Evolutionary conservation across 2,888 invertebrate genomes (phyloP).

Genomic region (Pseudeuparius sepicola): DNA sequence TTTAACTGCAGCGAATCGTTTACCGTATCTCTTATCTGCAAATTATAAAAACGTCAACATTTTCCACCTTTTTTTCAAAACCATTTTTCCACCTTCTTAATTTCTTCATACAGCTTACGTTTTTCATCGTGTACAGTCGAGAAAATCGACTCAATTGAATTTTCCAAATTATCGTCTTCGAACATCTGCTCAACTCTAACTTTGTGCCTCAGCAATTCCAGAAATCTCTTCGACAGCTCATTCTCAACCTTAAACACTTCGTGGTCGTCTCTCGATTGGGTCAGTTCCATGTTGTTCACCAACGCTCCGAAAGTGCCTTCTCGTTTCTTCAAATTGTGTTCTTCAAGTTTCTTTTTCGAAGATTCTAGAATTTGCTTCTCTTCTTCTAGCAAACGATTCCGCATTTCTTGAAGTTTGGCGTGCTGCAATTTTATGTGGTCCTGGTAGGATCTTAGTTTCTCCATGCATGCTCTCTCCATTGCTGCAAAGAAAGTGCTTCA

Average conservation of each 20-base stretch:
- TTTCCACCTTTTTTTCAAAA: too few relatives aligned
- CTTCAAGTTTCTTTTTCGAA: conserved; percentile 23
- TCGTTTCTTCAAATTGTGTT: conserved; percentile 20
- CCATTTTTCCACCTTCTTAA: too few relatives aligned
- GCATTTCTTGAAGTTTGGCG: conserved; percentile 26
- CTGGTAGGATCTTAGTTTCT: conserved; percentile 28
- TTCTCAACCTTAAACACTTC: conserved; percentile 25
- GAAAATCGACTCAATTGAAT: too few relatives aligned
- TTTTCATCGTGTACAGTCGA: too few relatives aligned
- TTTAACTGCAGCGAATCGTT: too few relatives aligned
- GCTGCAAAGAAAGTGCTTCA: conserved; percentile 21
- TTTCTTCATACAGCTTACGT: too few relatives aligned
- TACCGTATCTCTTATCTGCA: too few relatives aligned
- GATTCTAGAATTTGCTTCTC: conserved; percentile 28
- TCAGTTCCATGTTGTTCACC: conserved; percentile 22
- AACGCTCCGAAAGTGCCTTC: conserved; percentile 23
- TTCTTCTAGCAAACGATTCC: conserved; percentile 21
- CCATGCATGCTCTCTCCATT: conserved; percentile 29
- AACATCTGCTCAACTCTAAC: too few relatives aligned
- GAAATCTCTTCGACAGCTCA: conserved; percentile 27
- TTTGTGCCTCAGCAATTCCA: too few relatives aligned
- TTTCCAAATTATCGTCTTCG: too few relatives aligned
- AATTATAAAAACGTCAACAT: too few relatives aligned
- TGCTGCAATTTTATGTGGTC: conserved; percentile 26
- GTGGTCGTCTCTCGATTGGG: conserved; percentile 17